Evolutionary conservation across 2,113 vertebrate genomes (phyloP), one percentile per base, ranked within the genome.

Genomic region (Cariama cristata): DNA sequence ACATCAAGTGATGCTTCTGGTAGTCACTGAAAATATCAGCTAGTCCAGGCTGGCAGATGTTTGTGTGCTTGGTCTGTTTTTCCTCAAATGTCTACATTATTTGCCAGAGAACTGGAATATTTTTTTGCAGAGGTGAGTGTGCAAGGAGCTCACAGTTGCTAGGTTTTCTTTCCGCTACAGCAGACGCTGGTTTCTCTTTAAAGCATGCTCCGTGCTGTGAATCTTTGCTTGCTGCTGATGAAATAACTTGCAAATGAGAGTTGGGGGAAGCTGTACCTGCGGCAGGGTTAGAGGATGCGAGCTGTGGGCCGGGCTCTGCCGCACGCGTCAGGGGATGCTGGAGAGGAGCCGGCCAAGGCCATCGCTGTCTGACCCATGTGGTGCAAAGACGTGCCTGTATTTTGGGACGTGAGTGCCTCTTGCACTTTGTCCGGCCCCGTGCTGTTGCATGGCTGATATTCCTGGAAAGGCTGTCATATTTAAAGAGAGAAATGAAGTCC

Each of bases 371-470:
- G 66, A 30, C 15, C 13, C 0, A 1, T 0, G 11, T 5, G 44
- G 38, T 35, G 44, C 9, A 17, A 40, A 27, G 74, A 24, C 1
- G 0, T 2, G 4, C 2, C 56, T 2, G 15, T 12, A 8, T 3
- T 23, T 23, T 15, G 23, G 59, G 27, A 38, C 3, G 26, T 2
- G 26, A 38, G 28, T 6, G 8, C 28, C 33, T 10, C 14, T 8
- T 7, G 1, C 1, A 6, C 30, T 26, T 4, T 4, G 2, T 4
- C 44, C 60, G 30, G 56, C 74, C 21, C 69, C 15, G 52, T 6
- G 40, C 52, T 19, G 1, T 14, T 1, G 24, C 0, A 1, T 2
- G 28, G 50, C 4, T 19, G 33, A 5, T 4, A 0, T 1, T n/a
- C 35, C 58, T 64, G 80, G 67, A 52, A 45, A 44, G 3, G 0